phyloP scores from a whole-genome alignment of 2,888 invertebrate genomes.

The Drosophila histrio region DNA sequence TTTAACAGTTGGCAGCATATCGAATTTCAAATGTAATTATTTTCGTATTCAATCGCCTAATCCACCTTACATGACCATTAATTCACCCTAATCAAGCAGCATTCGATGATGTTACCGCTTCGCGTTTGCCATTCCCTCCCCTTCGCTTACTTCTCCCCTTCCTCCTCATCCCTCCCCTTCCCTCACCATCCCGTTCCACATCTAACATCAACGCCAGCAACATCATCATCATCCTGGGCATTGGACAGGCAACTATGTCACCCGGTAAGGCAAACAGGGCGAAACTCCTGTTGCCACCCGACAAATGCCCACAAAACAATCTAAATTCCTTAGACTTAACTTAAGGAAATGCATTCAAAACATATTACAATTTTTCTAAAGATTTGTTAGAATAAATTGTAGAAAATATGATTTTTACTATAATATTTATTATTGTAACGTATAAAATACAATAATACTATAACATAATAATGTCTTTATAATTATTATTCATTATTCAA shows the following conservation, averaged over 20 bases:
- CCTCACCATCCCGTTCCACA: slow-evolving; percentile 44
- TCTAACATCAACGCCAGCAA: slow-evolving; percentile 67
- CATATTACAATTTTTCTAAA: too few species aligned
- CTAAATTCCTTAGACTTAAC: not conserved
- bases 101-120: slow-evolving; percentile 32
- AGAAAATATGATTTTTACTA: too few species aligned
- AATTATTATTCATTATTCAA: too few species aligned
- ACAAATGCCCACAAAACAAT: slow-evolving; percentile 28
- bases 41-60: slow-evolving; percentile 83
- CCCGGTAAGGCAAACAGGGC: slow-evolving; percentile 24
- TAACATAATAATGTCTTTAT: too few species aligned
- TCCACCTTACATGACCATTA: slow-evolving; percentile 84
- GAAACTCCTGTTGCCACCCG: slow-evolving; percentile 27
- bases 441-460: too few species aligned
- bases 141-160: too few species aligned
- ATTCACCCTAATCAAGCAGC: slow-evolving; percentile 83
- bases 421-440: too few species aligned
- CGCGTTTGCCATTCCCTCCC: slow-evolving; percentile 8
- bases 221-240: slow-evolving; percentile 16
- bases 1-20: slow-evolving; percentile 74
- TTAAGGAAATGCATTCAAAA: too few species aligned
- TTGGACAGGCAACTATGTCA: slow-evolving; percentile 38
- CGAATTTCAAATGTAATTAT: slow-evolving; percentile 84
- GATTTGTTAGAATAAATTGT: too few species aligned
- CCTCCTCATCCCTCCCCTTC: not conserved